Evolutionary conservation across 1,140 invertebrate species (phyloP), one percentile per base, ranked within the genome.

Genomic region (Diploscapter pachys): DNA sequence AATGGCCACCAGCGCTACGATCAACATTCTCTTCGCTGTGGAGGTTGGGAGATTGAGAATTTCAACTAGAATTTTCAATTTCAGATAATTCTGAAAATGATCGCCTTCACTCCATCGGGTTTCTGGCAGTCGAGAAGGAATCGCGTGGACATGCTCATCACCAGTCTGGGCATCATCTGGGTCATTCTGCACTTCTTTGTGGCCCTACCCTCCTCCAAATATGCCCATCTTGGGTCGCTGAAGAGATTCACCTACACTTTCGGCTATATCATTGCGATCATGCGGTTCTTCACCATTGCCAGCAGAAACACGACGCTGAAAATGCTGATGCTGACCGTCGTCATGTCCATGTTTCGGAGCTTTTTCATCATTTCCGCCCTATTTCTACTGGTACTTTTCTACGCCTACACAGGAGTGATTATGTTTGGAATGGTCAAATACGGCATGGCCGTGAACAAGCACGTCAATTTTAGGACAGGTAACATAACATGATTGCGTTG

Each of bases 321-420:
- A 89, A 99, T 99, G 97, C 88, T 99, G 71, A 99, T 98, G 95
- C 88, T 98, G 80, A 99, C 96, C 0, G 90, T 91, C 50, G 94
- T 96, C 4, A 96, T 99, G 63, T 97, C 95, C 13, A 96, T 99
- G 68, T 97, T 96, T 88, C 98, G 99, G 89, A 95, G 93, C 86
- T 98, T 99, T 87, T 99, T 99, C 88, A 99, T 99, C 86, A 99
- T 99, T 80, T 96, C 98, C 88, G 96, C 96, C 77, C 98, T 99
- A 95, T 99, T 99, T 87, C 88, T 99, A 3, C 88, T 99, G 52
- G 97, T 99, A 70, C 93, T 99, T 83, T 98, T 97, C 86, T 99
- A 99, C 87, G 97, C 96, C 3, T 90, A 98, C 73, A 93, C 95
- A 66, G 97, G 97, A 2, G 96, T 96, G 2, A 96, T 99, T 79